Base-by-base conservation (phyloP, 1,140 invertebrate species). In the Pantala flavescens region DNA sequence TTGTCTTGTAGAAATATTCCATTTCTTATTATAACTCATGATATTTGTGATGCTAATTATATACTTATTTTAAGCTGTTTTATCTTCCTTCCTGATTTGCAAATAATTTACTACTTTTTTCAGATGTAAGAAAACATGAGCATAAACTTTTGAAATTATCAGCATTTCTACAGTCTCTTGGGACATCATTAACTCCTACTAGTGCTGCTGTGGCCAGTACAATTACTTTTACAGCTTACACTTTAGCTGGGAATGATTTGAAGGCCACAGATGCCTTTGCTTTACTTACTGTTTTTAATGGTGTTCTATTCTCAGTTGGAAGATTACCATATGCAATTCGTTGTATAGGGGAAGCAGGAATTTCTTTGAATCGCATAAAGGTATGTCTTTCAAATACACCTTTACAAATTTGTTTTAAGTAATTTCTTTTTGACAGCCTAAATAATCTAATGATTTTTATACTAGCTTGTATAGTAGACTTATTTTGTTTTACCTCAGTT, bases 151-250 rank as follows among this genome's bases (percentile, higher is more conserved):
- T 91, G 0, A 82, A 86, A 77, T 87, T 86, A 78, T 83, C 83
- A 76, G 86, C 87, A 0, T 89, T 87, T 77, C 83, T 87, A 0
- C 86, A 88, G 78, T 89, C 87, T 79, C 78, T 90, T 21, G 88
- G 86, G 76, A 84, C 87, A 42, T 88, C 89, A 7, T 79, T 88
- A 36, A 84, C 87, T 43, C 84, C 87, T 19, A 84, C 89, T 43
- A 83, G 90, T 49, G 88, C 90, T n/a, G 82, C 88, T 55, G 83
- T 90, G 71, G 84, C 88, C 0, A 84, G 86, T 7, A 87, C 90
- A 72, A 80, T 88, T 63, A 90, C 88, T 2, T 89, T 91, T 77
- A 80, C 90, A n/a, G 82, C 84, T n/a, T 86, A 90, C 77, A 84
- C 89, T 21, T 80, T 83, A 21, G 81, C 84, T 28, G 88, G 88